Evolutionary conservation across 2,797 vertebrate species (phyloP).

Genomic region (Catharus ustulatus): DNA sequence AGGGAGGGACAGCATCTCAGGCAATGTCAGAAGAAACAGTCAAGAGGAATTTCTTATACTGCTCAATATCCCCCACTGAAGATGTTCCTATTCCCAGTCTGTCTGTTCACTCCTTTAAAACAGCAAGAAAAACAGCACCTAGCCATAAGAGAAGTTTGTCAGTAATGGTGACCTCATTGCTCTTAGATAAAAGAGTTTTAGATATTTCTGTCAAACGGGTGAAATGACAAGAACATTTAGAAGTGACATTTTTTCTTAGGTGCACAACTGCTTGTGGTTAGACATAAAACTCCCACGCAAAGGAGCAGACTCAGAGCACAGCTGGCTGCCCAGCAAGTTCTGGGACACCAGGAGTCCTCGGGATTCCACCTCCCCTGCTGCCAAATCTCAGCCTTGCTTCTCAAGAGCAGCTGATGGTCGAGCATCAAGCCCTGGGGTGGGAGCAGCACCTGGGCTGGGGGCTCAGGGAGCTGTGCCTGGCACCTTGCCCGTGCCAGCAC

Average conservation of each 20-base stretch:
- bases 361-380: rapidly evolving
- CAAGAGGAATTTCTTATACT: background rate
- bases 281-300: background rate
- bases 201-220: background rate
- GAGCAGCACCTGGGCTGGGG: background rate
- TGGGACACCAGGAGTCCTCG: background rate
- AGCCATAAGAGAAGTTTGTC: background rate
- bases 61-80: background rate
- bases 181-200: background rate
- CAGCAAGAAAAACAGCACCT: background rate
- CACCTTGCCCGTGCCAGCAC: background rate
- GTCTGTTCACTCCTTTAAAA: background rate
- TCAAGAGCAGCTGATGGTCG: background rate
- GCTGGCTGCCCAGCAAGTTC: background rate
- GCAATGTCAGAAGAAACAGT: background rate
- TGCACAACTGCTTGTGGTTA: background rate
- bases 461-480: background rate
- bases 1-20: background rate
- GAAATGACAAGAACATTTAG: background rate
- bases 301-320: background rate
- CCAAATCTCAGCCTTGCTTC: background rate
- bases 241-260: background rate
- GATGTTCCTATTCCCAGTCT: background rate
- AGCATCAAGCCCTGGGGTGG: rapidly evolving
- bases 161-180: background rate